Conservation (phyloP, 2,888 invertebrate species). For the Chirona hameri region DNA sequence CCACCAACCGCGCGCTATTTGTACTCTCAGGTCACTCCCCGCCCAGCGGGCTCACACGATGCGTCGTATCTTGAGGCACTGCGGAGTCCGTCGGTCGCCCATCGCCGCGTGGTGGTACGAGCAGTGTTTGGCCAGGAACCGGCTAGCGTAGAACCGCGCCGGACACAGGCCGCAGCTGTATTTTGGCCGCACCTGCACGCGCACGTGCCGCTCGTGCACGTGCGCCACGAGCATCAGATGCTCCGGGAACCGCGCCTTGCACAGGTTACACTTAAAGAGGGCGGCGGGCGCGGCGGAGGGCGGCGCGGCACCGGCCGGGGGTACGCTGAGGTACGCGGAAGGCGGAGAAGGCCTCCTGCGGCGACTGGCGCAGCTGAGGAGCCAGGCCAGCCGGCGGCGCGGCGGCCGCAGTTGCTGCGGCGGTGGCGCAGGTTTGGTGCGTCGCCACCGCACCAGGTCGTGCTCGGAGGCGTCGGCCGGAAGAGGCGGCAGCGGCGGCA, state of each 20-base stretch:
- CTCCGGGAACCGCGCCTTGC: slow-evolving; percentile 1
- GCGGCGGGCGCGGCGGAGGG: neutral
- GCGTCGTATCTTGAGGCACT: neutral
- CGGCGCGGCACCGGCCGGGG: neutral
- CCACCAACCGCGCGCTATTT: neutral
- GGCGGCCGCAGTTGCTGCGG: neutral
- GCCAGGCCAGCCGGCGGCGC: neutral
- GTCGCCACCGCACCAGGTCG: slow-evolving; percentile 14
- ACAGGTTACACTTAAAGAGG: slow-evolving; percentile 24
- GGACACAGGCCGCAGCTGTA: slow-evolving; percentile 28
- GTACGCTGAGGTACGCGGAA: neutral
- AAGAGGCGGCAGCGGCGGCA: neutral
- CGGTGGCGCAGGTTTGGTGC: neutral
- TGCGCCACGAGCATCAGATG: neutral
- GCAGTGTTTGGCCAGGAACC: slow-evolving; percentile 24
- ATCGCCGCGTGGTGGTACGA: neutral
- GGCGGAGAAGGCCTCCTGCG: neutral
- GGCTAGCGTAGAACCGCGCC: slow-evolving; percentile 29
- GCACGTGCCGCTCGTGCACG: slow-evolving; percentile 28
- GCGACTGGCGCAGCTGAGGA: slow-evolving; percentile 9
- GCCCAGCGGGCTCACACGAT: neutral
- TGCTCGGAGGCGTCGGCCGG: neutral
- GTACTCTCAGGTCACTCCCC: neutral
- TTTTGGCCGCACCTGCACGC: slow-evolving; percentile 24
- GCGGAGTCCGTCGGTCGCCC: neutral